Evolutionary conservation across 2,888 invertebrate species (phyloP).

Genomic region (Clostera curtula): DNA sequence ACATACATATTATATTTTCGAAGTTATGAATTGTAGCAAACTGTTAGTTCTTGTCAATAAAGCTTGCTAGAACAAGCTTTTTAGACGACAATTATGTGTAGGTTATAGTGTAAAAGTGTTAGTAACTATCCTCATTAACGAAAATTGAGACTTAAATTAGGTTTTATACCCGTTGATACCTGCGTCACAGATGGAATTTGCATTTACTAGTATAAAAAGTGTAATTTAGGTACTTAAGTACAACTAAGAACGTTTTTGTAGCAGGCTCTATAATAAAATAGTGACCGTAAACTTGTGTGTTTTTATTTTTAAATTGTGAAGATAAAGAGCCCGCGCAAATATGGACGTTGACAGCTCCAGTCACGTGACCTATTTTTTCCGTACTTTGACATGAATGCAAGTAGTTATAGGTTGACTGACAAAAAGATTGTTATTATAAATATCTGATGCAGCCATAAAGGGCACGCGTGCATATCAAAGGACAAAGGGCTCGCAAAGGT

Average conservation of each 20-base stretch:
- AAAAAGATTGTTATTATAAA: slow-evolving; percentile 36
- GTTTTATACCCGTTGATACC: too few relatives aligned
- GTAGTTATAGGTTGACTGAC: slow-evolving; percentile 20
- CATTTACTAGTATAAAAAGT: slow-evolving; percentile 18
- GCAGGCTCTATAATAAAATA: too few relatives aligned
- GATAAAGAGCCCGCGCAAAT: slow-evolving; percentile 8
- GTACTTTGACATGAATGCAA: slow-evolving; percentile 8
- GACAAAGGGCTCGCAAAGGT: slow-evolving; percentile 44
- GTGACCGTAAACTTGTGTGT: too few relatives aligned
- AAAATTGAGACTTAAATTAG: too few relatives aligned
- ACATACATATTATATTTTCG: too few relatives aligned
- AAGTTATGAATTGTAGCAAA: slow-evolving; percentile 31
- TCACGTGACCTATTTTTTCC: slow-evolving; percentile 12
- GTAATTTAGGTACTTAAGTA: too few relatives aligned
- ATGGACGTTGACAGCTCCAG: slow-evolving; percentile 6
- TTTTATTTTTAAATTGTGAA: too few relatives aligned
- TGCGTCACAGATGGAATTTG: slow-evolving; percentile 2
- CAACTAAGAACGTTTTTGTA: too few relatives aligned
- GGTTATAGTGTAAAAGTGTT: slow-evolving; percentile 10
- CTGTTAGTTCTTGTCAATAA: slow-evolving; percentile 38
- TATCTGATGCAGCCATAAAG: slow-evolving; percentile 34
- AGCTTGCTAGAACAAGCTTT: slow-evolving; percentile 36
- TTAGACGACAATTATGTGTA: slow-evolving; percentile 33
- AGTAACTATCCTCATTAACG: not conserved
- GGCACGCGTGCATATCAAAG: slow-evolving; percentile 34